Conservation (phyloP, 2,888 invertebrate genomes). For the Erynnis tages region DNA sequence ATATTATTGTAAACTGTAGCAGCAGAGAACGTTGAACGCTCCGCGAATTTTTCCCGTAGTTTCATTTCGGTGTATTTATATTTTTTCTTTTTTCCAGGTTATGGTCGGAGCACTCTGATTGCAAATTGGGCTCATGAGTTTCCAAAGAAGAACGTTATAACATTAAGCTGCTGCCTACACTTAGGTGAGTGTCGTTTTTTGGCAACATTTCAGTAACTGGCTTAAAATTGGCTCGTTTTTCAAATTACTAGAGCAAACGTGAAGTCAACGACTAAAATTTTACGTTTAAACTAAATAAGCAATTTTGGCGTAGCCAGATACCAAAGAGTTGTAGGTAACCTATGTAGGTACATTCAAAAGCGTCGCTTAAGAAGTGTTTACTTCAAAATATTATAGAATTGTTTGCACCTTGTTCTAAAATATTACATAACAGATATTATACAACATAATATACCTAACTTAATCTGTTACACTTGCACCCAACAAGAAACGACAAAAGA, state of each 20-base stretch:
- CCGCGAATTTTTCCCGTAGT: not conserved
- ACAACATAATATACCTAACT: not conserved
- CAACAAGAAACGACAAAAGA: conserved; percentile 16
- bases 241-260: not conserved
- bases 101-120: conserved; percentile 38
- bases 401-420: too few relatives aligned
- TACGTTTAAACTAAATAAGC: not conserved
- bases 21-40: not conserved
- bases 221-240: conserved; percentile 27
- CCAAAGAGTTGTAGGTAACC: too few relatives aligned
- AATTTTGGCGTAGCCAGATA: too few relatives aligned
- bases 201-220: conserved; percentile 27
- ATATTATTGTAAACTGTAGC: not conserved
- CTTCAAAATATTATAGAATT: too few relatives aligned
- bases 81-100: conserved; percentile 62
- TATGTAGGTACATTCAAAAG: too few relatives aligned
- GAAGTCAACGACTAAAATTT: conserved; percentile 23
- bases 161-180: conserved; percentile 63
- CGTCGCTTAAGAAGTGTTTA: too few relatives aligned
- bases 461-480: not conserved
- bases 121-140: conserved; percentile 56
- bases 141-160: conserved; percentile 60
- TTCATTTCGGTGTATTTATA: conserved; percentile 7
- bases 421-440: too few relatives aligned
- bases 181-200: conserved; percentile 56